Evolutionary conservation across 2,797 vertebrate species (phyloP), one percentile per base, ranked within the genome.

Genomic region (Cynodonichthys magdalenae): DNA sequence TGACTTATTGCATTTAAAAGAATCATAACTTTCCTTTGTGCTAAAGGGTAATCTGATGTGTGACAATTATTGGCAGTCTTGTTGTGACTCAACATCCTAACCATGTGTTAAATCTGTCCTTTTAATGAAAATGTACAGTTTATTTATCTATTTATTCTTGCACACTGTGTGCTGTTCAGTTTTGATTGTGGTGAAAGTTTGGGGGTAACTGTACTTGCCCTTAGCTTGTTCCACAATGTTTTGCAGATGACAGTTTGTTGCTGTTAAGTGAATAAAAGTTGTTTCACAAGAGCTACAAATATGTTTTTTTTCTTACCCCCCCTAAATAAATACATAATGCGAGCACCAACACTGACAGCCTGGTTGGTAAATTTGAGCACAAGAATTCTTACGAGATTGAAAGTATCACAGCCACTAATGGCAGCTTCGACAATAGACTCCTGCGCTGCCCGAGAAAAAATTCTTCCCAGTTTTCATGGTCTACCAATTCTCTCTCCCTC

Each of bases 181-280:
- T 61, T 65, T 53, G 39, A 77, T 71, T 64, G 69, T 51, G 62
- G 53, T 69, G 67, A 80, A 80, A 34, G 61, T 75, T 68, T 74
- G 31, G 66, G 63, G 75, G 29, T 66, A 72, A 66, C 63, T 28
- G 53, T 63, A 53, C 74, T 82, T 74, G 74, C 66, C 81, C 73
- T 73, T 89, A 89, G 90, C 85, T 91, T 91, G 89, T 93, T 93
- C 91, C 91, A 92, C 90, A 89, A 93, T 95, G 92, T 93, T 94
- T 94, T 93, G 92, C 94, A 92, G 93, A 93, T 92, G 91, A 93
- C 85, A 85, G 92, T 91, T 93, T 93, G 91, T 95, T 94, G 95
- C 91, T 95, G 93, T 94, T 92, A 93, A 95, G 94, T 93, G 90
- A 97, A 96, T 97, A 95, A 97, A 97, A 97, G 86, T 90, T 83